phyloP scores from a whole-genome alignment of 2,888 invertebrate genomes.

The Rhodophaea formosa region DNA sequence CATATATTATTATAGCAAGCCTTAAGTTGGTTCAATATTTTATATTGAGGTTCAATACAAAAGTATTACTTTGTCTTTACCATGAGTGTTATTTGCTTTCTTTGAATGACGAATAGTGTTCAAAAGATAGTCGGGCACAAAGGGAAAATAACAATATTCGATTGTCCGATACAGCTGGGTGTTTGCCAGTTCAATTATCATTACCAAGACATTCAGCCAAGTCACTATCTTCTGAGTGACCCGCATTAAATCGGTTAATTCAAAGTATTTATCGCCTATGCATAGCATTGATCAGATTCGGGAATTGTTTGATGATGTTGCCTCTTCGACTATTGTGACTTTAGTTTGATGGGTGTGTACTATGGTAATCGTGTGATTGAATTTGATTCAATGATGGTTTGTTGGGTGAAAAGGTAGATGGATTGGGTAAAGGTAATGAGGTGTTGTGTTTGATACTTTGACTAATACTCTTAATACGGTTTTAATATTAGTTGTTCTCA shows the following conservation, averaged over 20 bases:
- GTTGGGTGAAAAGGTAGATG: background rate
- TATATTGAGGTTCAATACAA: no score
- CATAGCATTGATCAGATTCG: slow-evolving; percentile 74
- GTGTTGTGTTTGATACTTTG: no score
- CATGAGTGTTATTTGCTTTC: no score
- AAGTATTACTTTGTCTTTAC: no score
- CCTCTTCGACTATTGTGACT: slow-evolving; percentile 63
- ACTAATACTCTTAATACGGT: no score
- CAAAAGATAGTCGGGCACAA: background rate
- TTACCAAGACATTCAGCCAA: slow-evolving; percentile 69
- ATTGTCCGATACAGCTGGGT: slow-evolving; percentile 69
- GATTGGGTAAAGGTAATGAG: background rate
- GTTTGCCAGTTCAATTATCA: slow-evolving; percentile 82
- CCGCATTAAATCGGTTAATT: slow-evolving; percentile 82
- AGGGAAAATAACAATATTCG: slow-evolving; percentile 2
- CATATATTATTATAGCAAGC: no score
- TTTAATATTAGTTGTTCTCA: no score
- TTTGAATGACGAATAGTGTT: no score
- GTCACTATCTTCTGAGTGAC: slow-evolving; percentile 78
- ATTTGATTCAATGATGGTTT: slow-evolving; percentile 37
- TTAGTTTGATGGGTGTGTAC: slow-evolving; percentile 77
- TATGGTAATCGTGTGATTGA: slow-evolving; percentile 73
- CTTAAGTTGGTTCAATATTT: no score
- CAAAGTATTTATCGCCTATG: slow-evolving; percentile 81
- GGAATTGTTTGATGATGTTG: slow-evolving; percentile 79